Base-by-base conservation (phyloP, 2,888 invertebrate species). In the Eledona agricola region DNA sequence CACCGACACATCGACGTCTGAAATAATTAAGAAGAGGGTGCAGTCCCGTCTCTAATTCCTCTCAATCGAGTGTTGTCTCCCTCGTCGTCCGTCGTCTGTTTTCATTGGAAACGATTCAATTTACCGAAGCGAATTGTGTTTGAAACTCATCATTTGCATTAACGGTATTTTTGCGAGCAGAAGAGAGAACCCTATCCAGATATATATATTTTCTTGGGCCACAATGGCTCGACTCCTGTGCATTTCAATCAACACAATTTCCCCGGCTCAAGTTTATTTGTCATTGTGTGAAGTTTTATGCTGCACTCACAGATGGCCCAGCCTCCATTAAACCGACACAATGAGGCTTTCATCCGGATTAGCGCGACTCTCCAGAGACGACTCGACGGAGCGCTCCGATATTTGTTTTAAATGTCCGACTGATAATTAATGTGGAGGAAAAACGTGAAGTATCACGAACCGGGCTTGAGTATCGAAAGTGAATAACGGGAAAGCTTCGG, bases 181-280 rank as follows among this genome's bases (percentile, higher is more conserved):
- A 3, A 15, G 28, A 16, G 17, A 35, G 43, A 46, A 12, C 29
- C 23, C 32, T 46, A 52, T 52, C 52, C 23, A 5, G 17, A 40
- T 38, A 47, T 38, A 49, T 26, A 53, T 50, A 49, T 55, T 55
- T 43, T 38, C 45, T 38, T 20, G 37, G 23, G 35, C 45, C 34
- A 55, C 50, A 51, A 51, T 54, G 23, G n/a, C n/a, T 26, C 23
- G 13, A 37, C 43, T 42, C 50, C 55, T 55, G 55, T 70, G 68
- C 72, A 72, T 73, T 73, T 72, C 71, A 73, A 73, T 73, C 73
- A 72, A 69, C 66, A 68, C 70, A 70, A 71, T 73, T 72, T 72
- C 69, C 65, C 69, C 61, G 65, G 42, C 66, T 65, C 65, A 66
- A 43, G 50, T 55, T 55, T 55, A 55, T 55, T 55, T 55, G 55